Conservation (phyloP, 2,888 invertebrate genomes). For the Caenorhabditis drosophilae region DNA sequence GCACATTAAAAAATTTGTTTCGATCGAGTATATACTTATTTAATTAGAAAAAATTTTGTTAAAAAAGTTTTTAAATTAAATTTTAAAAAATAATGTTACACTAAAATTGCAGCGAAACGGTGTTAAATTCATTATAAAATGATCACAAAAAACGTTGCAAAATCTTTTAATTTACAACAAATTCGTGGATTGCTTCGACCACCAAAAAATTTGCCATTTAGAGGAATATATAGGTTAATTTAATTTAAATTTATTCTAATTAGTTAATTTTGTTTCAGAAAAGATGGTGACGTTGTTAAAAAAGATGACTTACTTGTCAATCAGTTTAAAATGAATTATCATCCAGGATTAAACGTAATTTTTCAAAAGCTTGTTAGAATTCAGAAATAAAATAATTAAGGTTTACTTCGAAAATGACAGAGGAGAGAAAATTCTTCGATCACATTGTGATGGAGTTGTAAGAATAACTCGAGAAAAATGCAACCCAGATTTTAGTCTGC, state of each 20-base stretch:
- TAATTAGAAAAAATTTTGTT: no score
- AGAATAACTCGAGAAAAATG: conserved; percentile 62
- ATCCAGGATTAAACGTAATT: conserved; percentile 69
- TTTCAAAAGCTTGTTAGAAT: not conserved
- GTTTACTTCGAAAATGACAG: conserved; percentile 50
- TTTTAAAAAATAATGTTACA: no score
- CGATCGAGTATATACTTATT: no score
- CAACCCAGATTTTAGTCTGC: conserved; percentile 43
- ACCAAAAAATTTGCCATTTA: conserved; percentile 62
- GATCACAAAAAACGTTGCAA: no score
- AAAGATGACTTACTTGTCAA: conserved; percentile 64
- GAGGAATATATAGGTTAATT: conserved; percentile 61
- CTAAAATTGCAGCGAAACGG: no score
- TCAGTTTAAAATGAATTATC: conserved; percentile 66
- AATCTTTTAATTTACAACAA: no score
- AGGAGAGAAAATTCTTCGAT: conserved; percentile 56
- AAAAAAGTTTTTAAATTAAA: no score
- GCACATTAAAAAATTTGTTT: no score
- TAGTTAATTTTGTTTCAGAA: conserved; percentile 20
- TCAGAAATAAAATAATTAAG: conserved; percentile 11
- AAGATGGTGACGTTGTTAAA: conserved; percentile 52
- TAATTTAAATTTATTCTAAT: not conserved
- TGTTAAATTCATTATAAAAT: no score
- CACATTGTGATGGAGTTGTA: conserved; percentile 67
- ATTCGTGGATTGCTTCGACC: conserved; percentile 50